Evolutionary conservation across 2,797 vertebrate species (phyloP).

Genomic region (Diplodus puntazzo): DNA sequence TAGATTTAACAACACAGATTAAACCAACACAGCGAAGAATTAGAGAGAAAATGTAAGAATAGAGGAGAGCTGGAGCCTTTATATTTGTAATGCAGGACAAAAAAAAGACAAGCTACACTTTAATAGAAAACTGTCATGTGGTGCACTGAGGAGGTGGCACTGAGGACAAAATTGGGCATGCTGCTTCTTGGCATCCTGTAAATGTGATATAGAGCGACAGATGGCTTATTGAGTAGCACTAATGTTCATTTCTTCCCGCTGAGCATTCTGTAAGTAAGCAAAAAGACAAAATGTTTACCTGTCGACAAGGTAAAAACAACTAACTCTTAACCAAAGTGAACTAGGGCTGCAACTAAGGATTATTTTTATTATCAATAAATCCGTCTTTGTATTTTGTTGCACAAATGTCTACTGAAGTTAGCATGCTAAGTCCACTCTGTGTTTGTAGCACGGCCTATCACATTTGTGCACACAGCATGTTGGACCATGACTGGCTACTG

Average conservation of each 20-base stretch:
- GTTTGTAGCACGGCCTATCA: too few species aligned
- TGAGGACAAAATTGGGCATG: slow-evolving; percentile 65
- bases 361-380: background rate
- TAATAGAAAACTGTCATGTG: slow-evolving; percentile 53
- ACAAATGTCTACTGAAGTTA: too few species aligned
- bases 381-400: too few species aligned
- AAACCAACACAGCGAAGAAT: background rate
- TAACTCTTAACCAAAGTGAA: background rate
- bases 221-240: slow-evolving; percentile 67
- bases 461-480: too few species aligned
- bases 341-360: background rate
- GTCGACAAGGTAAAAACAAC: background rate
- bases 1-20: slow-evolving; percentile 30
- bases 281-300: slow-evolving; percentile 18
- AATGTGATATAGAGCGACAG: slow-evolving; percentile 61
- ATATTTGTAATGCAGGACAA: background rate
- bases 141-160: slow-evolving; percentile 53
- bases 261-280: slow-evolving; percentile 37
- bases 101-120: slow-evolving; percentile 9
- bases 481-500: background rate
- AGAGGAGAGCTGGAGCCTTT: background rate
- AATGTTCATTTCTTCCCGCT: slow-evolving; percentile 40
- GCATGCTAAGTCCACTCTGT: too few species aligned
- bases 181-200: slow-evolving; percentile 63
- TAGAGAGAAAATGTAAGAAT: background rate